Conservation (phyloP, 2,113 vertebrate genomes). For the Mustela nigripes region DNA sequence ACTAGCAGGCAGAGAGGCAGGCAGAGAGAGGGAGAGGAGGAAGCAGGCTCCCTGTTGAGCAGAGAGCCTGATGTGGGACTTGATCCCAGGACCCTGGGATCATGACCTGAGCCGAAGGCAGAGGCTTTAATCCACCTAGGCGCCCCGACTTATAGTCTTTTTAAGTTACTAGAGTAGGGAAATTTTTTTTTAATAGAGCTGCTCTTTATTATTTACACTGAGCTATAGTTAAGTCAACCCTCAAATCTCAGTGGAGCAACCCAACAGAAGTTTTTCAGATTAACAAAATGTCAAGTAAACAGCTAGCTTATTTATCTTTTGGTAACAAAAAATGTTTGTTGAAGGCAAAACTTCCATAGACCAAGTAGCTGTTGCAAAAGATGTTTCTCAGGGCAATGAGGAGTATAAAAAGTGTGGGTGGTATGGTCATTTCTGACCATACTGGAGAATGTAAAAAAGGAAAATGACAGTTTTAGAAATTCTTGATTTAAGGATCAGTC, state of each 20-base stretch:
- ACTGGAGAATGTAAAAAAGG: not conserved
- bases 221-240: not conserved
- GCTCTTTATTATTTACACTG: not conserved
- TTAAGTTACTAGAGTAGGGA: not conserved
- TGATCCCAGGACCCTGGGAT: too few relatives aligned
- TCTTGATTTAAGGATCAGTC: not conserved
- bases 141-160: not conserved
- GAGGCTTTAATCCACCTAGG: too few relatives aligned
- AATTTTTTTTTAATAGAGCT: not conserved
- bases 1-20: too few relatives aligned
- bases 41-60: too few relatives aligned
- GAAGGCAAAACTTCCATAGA: conserved; percentile 8
- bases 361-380: not conserved
- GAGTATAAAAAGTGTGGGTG: not conserved
- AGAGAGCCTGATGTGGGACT: too few relatives aligned
- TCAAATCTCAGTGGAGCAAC: not conserved
- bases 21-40: too few relatives aligned
- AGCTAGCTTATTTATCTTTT: not conserved
- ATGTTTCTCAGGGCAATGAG: not conserved
- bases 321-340: conserved; percentile 37
- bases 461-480: not conserved
- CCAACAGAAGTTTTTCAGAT: not conserved
- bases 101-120: too few relatives aligned
- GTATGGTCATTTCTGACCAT: not conserved
- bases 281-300: not conserved